A percentile compares a stretch with the other conserved stretches of the same genome.
Conservation (phyloP, 2,888 invertebrate species). For the Argyra leucocephala region DNA sequence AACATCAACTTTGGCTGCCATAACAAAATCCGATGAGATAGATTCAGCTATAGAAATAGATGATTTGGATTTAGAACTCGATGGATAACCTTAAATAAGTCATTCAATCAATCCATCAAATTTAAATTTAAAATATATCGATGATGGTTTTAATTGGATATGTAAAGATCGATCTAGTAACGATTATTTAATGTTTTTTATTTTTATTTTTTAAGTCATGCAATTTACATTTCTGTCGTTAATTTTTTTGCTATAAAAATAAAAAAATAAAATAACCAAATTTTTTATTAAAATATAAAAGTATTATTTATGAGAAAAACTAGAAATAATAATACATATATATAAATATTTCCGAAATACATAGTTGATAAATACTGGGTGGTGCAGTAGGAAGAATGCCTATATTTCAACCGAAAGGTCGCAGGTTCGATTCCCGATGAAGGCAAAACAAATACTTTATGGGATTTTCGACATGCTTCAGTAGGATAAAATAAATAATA, state of each 20-base stretch:
- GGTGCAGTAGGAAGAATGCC: too few species aligned
- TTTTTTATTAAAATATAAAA: background rate
- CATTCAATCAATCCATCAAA: background rate
- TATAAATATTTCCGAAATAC: background rate
- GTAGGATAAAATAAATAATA: too few species aligned
- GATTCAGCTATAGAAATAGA: background rate
- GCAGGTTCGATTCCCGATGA: too few species aligned
- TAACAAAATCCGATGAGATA: background rate
- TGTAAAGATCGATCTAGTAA: too few species aligned
- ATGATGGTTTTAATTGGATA: too few species aligned
- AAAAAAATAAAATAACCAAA: too few species aligned
- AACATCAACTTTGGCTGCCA: background rate
- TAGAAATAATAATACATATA: background rate
- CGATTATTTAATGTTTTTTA: background rate
- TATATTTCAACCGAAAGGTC: too few species aligned
- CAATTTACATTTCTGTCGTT: background rate
- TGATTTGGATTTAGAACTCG: background rate
- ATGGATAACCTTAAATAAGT: background rate
- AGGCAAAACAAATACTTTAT: too few species aligned
- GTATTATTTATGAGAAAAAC: background rate
- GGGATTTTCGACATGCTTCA: too few species aligned
- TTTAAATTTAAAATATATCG: too few species aligned
- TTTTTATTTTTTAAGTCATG: background rate
- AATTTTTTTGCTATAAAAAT: constrained; percentile 6
- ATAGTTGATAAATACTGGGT: too few species aligned